Evolutionary conservation across 2,888 invertebrate genomes (phyloP).

Genomic region (Athalia cordata): DNA sequence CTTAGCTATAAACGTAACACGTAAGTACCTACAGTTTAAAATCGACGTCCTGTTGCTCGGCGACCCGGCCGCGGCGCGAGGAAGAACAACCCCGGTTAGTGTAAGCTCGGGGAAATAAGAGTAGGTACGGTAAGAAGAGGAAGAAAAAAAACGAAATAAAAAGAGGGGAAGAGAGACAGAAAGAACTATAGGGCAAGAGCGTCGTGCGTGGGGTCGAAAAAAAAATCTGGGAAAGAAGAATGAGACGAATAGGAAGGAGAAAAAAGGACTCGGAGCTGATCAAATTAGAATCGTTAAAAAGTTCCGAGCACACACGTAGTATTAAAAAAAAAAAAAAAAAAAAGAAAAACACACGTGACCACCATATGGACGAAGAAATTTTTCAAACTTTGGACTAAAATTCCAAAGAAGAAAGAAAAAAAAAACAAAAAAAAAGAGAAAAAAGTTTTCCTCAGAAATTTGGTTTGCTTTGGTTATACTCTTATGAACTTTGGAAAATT

Average conservation of each 20-base stretch:
- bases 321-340: neutral
- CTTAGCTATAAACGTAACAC: too few relatives aligned
- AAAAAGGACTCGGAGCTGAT: conserved; percentile 5
- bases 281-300: conserved; percentile 40
- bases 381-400: too few relatives aligned
- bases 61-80: neutral
- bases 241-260: too few relatives aligned
- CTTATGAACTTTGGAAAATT: conserved; percentile 14
- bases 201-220: too few relatives aligned
- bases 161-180: neutral
- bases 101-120: too few relatives aligned
- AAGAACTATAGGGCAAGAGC: too few relatives aligned
- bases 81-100: neutral
- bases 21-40: neutral
- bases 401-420: too few relatives aligned
- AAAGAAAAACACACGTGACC: neutral
- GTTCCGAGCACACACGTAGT: neutral
- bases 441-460: too few relatives aligned
- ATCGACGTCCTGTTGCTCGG: conserved; percentile 39
- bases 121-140: neutral
- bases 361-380: neutral
- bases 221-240: too few relatives aligned
- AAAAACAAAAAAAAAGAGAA: too few relatives aligned
- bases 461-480: neutral
- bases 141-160: conserved; percentile 2